Base-by-base conservation (phyloP, 1,140 invertebrate species). In the Formica selysi region DNA sequence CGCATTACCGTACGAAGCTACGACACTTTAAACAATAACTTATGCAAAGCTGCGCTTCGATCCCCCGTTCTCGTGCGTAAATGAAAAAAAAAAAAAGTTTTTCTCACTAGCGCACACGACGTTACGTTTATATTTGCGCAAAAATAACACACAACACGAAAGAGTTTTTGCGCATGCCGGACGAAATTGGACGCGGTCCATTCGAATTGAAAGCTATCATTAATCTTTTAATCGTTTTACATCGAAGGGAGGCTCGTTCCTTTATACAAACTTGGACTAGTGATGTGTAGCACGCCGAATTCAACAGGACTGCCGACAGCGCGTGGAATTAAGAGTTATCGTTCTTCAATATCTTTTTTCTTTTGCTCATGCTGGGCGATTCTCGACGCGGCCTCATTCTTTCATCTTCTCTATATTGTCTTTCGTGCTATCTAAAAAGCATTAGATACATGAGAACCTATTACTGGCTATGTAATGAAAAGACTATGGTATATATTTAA, bases 21-120 rank as follows among this genome's bases (percentile, higher is more conserved):
- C 68, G 86, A 90, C 86, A 90, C 76, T 90, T 90, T 79, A 81
- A 86, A 88, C 89, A 91, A 90, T 88, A 68, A 88, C 85, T 76
- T 83, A 74, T 81, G 86, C 64, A 90, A 90, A 76, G 57, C 68
- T 64, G 81, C 54, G 44, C 83, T 22, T 44, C 26, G n/a, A 73
- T 81, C 54, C 29, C 4, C 16, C 64, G 64, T 54, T 54, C 48
- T n/a, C n/a, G 22, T 10, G 26, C 13, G 22, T 38, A 54, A 38
- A 26, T 38, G 68, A 29, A 29, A 22, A 62, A 62, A 62, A 29
- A 0, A 11, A 26, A 10, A 13, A 32, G 22, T 22, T 22, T 64
- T 32, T 32, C 26, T 29, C 16, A 22, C 29, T 11, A 16, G 29
- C 13, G 8, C n/a, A 59, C n/a, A 7, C 54, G 54, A 22, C 7